phyloP scores from a whole-genome alignment of 2,797 vertebrate species.

The Gymnocypris eckloni region DNA sequence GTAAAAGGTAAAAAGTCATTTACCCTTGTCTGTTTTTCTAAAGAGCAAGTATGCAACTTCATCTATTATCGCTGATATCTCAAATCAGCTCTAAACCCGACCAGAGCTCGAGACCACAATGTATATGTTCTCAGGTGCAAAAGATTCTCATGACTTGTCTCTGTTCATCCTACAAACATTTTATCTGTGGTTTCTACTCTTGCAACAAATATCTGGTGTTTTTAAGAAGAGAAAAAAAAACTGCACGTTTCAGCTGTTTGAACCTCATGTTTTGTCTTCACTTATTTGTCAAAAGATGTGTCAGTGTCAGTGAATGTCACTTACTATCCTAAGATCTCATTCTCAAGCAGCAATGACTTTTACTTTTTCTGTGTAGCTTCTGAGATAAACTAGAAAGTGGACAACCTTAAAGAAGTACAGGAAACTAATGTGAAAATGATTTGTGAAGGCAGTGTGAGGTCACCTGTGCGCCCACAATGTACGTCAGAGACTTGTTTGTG shows the following conservation, averaged over 20 bases:
- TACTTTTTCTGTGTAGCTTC: neutral
- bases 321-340: constrained; percentile 1
- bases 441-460: neutral
- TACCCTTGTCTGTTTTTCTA: neutral
- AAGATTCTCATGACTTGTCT: neutral
- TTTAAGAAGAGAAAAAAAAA: neutral
- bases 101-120: neutral
- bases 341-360: neutral
- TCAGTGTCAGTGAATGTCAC: neutral
- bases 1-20: neutral
- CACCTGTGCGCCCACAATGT: constrained; percentile 90
- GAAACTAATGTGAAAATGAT: neutral
- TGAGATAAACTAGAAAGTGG: neutral
- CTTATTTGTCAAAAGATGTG: too few species aligned
- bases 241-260: neutral
- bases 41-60: neutral
- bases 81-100: neutral
- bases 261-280: neutral
- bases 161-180: neutral
- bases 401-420: too few species aligned
- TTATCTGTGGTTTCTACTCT: neutral
- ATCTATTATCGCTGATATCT: neutral
- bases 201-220: neutral
- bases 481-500: constrained; percentile 97
- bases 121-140: neutral